A percentile compares a stretch with the other conserved stretches of the same genome.
Evolutionary conservation across 2,113 vertebrate species (phyloP).

Genomic region (Eretmochelys imbricata): DNA sequence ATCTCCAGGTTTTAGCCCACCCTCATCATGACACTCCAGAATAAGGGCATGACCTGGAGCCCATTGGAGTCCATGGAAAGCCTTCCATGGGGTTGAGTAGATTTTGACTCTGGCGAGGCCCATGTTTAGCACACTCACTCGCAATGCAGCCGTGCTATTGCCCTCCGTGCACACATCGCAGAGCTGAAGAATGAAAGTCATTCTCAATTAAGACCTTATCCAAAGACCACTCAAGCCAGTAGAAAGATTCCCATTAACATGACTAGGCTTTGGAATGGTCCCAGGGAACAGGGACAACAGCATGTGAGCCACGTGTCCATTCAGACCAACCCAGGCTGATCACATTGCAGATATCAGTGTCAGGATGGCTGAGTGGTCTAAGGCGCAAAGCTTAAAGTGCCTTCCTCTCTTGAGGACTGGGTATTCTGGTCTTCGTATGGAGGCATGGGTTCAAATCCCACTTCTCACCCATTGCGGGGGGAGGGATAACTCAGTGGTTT

Average conservation of each 20-base stretch:
- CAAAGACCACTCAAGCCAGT: no score
- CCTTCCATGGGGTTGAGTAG: not conserved
- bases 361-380: no score
- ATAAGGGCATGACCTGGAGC: not conserved
- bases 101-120: not conserved
- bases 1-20: not conserved
- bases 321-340: not conserved
- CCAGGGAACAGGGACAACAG: not conserved
- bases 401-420: no score
- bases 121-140: not conserved
- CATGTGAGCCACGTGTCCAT: not conserved
- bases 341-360: accelerated
- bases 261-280: not conserved
- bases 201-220: not conserved
- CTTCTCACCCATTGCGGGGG: no score
- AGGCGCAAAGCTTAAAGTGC: no score
- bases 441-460: no score
- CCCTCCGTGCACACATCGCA: no score
- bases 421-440: no score
- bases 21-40: not conserved
- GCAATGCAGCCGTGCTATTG: not conserved
- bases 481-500: no score
- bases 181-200: not conserved
- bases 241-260: not conserved
- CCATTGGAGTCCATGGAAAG: not conserved